phyloP scores from a whole-genome alignment of 2,888 invertebrate species.

The Ophion costatus region DNA sequence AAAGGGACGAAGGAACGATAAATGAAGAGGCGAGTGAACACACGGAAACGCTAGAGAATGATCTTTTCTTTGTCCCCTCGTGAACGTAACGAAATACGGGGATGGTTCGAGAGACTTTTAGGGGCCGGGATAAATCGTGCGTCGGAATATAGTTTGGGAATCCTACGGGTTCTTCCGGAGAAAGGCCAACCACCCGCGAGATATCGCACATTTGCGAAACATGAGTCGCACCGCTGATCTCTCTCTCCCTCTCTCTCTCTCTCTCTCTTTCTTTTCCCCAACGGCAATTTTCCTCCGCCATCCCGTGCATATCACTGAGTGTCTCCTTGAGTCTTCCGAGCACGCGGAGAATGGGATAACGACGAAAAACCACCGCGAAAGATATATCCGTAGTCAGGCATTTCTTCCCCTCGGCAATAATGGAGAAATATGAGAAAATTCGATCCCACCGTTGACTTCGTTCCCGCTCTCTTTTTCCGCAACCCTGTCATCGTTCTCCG shows the following conservation, averaged over 20 bases:
- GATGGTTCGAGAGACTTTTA: constrained; percentile 43
- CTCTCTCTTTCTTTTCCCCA: neutral
- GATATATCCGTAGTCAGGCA: constrained; percentile 43
- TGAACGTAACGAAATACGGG: constrained; percentile 44
- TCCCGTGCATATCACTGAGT: neutral
- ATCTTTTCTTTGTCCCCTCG: constrained; percentile 52
- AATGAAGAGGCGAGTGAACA: constrained; percentile 45
- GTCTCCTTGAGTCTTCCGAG: constrained; percentile 1
- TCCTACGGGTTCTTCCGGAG: constrained; percentile 36
- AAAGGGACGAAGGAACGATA: constrained; percentile 45
- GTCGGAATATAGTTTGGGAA: constrained; percentile 37
- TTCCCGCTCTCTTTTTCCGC: constrained; percentile 63
- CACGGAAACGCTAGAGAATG: constrained; percentile 43
- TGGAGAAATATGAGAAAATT: constrained; percentile 79
- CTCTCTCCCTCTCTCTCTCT: neutral
- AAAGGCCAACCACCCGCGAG: constrained; percentile 62
- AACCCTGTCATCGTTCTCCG: constrained; percentile 2
- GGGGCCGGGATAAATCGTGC: constrained; percentile 35
- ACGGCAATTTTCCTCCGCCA: neutral
- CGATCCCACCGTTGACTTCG: constrained; percentile 55
- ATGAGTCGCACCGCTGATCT: constrained; percentile 35
- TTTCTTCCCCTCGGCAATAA: constrained; percentile 73
- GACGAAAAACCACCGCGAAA: constrained; percentile 33
- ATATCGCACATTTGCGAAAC: constrained; percentile 64
- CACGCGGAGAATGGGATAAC: constrained; percentile 12